Evolutionary conservation across 2,113 vertebrate species (phyloP).

Genomic region (Origma solitaria): DNA sequence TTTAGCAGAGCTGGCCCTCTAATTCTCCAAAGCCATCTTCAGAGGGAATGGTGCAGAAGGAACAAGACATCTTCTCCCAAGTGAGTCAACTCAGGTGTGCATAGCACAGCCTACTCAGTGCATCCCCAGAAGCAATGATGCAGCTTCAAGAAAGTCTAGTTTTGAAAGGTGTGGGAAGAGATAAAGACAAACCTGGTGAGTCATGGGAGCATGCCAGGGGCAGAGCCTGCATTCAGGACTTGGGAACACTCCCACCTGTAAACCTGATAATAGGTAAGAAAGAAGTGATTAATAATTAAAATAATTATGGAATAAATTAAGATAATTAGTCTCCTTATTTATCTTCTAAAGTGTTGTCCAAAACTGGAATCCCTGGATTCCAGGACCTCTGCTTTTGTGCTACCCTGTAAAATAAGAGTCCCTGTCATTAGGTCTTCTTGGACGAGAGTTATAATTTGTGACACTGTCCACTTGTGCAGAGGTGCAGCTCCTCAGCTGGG

Average conservation of each 20-base stretch:
- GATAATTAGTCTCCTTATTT: slow-evolving; percentile 6
- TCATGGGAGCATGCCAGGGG: background rate
- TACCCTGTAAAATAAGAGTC: background rate
- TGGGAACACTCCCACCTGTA: background rate
- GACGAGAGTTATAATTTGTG: background rate
- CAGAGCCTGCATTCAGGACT: background rate
- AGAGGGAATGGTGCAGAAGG: background rate
- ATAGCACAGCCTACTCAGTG: background rate
- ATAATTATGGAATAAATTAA: slow-evolving; percentile 46
- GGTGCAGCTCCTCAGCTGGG: background rate
- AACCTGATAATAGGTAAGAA: background rate
- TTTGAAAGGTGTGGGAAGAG: slow-evolving; percentile 14
- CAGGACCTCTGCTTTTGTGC: background rate
- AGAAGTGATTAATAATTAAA: slow-evolving; percentile 31
- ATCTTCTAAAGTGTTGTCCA: background rate
- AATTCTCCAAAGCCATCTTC: background rate
- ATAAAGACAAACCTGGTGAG: background rate
- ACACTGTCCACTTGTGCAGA: background rate
- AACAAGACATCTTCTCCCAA: background rate
- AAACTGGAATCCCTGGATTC: slow-evolving; percentile 3
- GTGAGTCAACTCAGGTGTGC: background rate
- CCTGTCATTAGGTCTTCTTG: background rate
- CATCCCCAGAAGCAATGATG: background rate
- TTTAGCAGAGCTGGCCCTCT: background rate
- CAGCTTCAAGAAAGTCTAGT: background rate